Percentiles rank a stretch among this genome's conserved stretches.
Evolutionary conservation across 2,113 vertebrate genomes (phyloP).

Genomic region (Xiphorhynchus elegans): DNA sequence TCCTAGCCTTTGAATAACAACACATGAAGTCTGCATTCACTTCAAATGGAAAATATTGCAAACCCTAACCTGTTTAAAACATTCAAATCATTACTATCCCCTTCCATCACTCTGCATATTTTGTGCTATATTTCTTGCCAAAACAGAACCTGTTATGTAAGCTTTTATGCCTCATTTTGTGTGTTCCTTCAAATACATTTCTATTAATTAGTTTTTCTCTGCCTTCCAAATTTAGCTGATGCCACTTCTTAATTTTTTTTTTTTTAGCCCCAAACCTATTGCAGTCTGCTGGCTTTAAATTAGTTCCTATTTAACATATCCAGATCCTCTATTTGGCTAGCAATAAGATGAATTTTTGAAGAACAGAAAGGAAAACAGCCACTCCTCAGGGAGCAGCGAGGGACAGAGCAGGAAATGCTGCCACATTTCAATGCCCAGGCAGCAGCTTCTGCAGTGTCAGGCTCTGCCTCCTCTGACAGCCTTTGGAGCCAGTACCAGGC

Average conservation of each 20-base stretch:
- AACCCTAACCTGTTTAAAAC: constrained; percentile 8
- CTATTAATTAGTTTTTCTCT: neutral
- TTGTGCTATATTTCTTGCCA: neutral
- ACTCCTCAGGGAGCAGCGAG: neutral
- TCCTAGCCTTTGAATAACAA: neutral
- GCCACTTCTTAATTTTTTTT: neutral
- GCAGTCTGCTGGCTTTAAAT: neutral
- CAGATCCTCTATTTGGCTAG: neutral
- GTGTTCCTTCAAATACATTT: neutral
- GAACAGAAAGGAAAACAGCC: neutral
- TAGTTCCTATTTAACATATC: neutral
- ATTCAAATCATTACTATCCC: neutral
- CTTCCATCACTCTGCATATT: neutral
- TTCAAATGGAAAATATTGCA: constrained; percentile 6
- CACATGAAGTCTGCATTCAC: neutral
- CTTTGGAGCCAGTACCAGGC: neutral
- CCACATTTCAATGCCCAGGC: neutral
- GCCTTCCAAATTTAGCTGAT: neutral
- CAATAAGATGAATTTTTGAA: neutral
- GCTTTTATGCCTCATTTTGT: neutral
- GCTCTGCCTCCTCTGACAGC: neutral
- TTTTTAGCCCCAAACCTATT: neutral
- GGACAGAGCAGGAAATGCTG: neutral
- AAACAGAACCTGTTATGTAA: neutral
- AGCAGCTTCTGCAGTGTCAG: neutral